Evolutionary conservation across 2,888 invertebrate genomes (phyloP).

Genomic region (Tridacna gigas): DNA sequence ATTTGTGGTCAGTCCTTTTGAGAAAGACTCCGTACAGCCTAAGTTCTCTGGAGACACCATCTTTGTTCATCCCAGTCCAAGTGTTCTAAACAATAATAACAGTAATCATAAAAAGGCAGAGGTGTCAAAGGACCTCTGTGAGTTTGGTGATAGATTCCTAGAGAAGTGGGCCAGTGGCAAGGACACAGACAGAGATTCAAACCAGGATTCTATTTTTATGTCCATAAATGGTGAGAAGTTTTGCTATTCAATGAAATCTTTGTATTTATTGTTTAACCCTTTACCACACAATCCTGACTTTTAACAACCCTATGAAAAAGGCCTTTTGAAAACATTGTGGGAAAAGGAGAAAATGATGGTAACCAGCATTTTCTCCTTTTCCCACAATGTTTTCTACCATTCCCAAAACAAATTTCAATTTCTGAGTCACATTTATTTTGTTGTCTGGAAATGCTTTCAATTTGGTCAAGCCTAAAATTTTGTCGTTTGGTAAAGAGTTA

Average conservation of each 20-base stretch:
- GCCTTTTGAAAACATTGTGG: neutral
- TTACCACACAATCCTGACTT: neutral
- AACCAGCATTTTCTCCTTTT: neutral
- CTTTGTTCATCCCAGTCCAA: constrained; percentile 67
- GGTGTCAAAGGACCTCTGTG: constrained; percentile 69
- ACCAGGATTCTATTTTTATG: constrained; percentile 74
- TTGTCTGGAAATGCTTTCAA: too few species aligned
- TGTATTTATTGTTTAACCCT: neutral
- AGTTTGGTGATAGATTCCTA: constrained; percentile 77
- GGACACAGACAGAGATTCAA: constrained; percentile 16
- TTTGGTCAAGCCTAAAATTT: too few species aligned
- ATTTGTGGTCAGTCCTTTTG: constrained; percentile 67
- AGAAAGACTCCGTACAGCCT: constrained; percentile 60
- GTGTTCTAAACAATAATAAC: constrained; percentile 71
- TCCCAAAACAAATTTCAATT: too few species aligned
- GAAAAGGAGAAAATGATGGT: neutral
- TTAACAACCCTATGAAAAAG: neutral
- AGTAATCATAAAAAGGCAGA: constrained; percentile 43
- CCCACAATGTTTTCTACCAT: neutral
- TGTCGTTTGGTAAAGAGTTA: too few species aligned
- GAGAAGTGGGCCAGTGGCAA: constrained; percentile 65
- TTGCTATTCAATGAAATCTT: too few species aligned
- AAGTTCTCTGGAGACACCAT: constrained; percentile 66
- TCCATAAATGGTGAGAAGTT: constrained; percentile 71
- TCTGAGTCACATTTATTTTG: too few species aligned